Evolutionary conservation across 2,113 vertebrate species (phyloP).

Genomic region (Megaceryle maxima): DNA sequence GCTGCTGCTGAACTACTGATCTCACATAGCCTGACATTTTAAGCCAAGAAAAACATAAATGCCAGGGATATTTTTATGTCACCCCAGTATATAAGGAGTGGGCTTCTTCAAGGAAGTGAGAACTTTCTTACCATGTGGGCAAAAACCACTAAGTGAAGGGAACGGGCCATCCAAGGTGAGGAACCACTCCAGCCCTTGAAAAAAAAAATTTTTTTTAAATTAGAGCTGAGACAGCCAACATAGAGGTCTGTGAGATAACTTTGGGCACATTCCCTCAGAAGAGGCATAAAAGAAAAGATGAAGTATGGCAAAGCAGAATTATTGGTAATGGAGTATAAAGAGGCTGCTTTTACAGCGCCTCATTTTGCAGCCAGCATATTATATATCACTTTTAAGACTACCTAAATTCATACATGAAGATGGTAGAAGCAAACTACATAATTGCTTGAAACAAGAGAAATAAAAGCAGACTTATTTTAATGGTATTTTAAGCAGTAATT

Average conservation of each 20-base stretch:
- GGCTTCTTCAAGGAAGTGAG: not conserved
- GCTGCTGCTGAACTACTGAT: not conserved
- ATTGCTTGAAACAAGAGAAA: constrained; percentile 27
- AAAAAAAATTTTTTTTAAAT: not conserved
- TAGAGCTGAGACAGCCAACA: not conserved
- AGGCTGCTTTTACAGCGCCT: not conserved
- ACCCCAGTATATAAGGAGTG: not conserved
- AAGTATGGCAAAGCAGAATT: not conserved
- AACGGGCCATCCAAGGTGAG: not conserved
- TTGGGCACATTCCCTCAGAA: not conserved
- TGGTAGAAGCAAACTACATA: constrained; percentile 12
- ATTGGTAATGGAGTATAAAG: not conserved
- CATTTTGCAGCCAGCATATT: not conserved
- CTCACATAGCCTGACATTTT: not conserved
- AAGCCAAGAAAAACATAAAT: not conserved
- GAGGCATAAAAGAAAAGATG: not conserved
- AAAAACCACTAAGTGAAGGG: not conserved
- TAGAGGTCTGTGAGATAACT: not conserved
- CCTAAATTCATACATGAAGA: not conserved
- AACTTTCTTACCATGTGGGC: not conserved
- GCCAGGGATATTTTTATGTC: not conserved
- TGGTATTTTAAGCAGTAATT: constrained; percentile 23
- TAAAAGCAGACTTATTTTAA: constrained; percentile 5
- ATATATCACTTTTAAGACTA: not conserved
- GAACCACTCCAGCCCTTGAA: not conserved